Base-by-base conservation (phyloP, 64 coral and sea anemone species). In the Pocillopora damicornis region DNA sequence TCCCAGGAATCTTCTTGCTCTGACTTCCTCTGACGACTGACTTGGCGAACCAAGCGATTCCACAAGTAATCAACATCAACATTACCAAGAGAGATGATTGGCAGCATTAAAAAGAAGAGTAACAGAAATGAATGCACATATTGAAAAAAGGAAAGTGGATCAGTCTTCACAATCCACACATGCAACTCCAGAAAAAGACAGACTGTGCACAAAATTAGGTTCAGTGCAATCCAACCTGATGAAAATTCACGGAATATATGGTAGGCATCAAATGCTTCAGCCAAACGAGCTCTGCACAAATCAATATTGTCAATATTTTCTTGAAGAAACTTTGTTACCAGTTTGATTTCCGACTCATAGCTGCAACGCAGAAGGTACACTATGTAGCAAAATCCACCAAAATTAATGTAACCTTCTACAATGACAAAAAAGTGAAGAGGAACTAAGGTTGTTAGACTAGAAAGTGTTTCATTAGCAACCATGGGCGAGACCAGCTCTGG, bases 191-290 rank as follows among this genome's bases (percentile, higher is more conserved):
- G 82, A 15, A 96, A 74, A 75, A 96, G 87, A 35, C 94, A 96
- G 15, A 96, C 83, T 15, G 94, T 96, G 35, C 87, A 81, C 36
- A 89, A 71, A 38, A 96, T 78, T 3, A 96, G 77, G 30, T 93
- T 83, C 88, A 96, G 68, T 4, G 94, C 88, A 79, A 96, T 93
- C 90, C 90, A 96, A 5, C 94, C 94, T 35, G 94, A 96, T 0
- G 94, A 69, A 93, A 96, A 96, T 73, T 96, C 94, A 76, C 91
- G 91, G 66, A 96, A 96, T n/a, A 76, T 88, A 25, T 96, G 94
- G 74, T 88, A 93, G 13, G 94, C 88, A 61, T 96, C 94, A 79
- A 96, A 96, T 62, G 91, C 77, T 75, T 93, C 91, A 22, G 91
- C 94, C 61, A 96, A 86, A 45, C 94, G 74, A 82, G 94, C 91